Evolutionary conservation across 2,113 vertebrate species (phyloP).

Genomic region (Gymnarchus niloticus): DNA sequence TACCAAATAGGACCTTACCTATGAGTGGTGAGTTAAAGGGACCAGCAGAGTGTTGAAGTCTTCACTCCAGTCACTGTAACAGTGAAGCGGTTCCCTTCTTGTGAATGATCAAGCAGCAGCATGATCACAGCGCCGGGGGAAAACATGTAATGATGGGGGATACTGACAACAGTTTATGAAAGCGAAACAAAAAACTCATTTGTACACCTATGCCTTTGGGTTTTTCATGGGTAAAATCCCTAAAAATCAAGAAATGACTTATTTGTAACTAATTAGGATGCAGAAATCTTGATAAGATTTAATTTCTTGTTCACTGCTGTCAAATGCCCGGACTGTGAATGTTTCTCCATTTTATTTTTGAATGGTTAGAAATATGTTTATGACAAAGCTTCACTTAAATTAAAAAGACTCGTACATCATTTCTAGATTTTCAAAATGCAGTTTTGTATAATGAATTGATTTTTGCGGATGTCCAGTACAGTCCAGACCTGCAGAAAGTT

Average conservation of each 20-base stretch:
- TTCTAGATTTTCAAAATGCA: not conserved
- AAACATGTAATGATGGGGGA: not conserved
- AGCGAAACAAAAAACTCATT: conserved; percentile 5
- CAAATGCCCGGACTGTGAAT: not conserved
- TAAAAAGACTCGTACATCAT: not conserved
- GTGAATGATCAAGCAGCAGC: not conserved
- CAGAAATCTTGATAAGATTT: too few species aligned
- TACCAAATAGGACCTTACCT: not conserved
- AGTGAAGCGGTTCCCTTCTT: not conserved
- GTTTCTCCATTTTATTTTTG: not conserved
- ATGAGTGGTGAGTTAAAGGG: too few species aligned
- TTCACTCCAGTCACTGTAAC: not conserved
- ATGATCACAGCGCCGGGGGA: not conserved
- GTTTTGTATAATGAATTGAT: not conserved
- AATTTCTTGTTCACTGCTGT: too few species aligned
- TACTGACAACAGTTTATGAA: not conserved
- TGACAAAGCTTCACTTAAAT: not conserved
- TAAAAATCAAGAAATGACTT: conserved; percentile 7
- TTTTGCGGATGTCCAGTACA: not conserved
- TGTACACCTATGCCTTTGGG: not conserved
- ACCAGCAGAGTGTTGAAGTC: too few species aligned
- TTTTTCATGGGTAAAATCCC: not conserved
- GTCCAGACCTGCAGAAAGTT: not conserved
- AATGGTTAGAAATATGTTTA: not conserved
- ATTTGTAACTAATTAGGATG: not conserved